phyloP scores from a whole-genome alignment of 2,888 invertebrate genomes.

The Acrobasis suavella region DNA sequence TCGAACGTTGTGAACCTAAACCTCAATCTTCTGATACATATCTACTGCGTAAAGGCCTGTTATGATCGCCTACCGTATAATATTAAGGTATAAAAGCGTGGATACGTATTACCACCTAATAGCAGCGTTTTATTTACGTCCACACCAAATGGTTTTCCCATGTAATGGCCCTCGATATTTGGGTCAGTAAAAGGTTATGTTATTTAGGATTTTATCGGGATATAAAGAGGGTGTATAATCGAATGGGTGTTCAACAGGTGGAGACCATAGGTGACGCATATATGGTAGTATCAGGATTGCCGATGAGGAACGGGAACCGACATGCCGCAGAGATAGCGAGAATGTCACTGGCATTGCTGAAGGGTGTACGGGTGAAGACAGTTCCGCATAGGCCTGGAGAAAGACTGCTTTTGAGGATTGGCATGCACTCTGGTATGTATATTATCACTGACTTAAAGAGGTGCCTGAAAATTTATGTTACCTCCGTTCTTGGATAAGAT shows the following conservation, averaged over 20 bases:
- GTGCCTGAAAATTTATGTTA: too few species aligned
- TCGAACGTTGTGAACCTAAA: too few species aligned
- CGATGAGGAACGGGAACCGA: constrained; percentile 93
- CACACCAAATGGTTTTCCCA: constrained; percentile 26
- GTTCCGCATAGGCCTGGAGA: constrained; percentile 96
- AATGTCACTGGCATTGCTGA: constrained; percentile 93
- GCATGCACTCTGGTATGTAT: constrained; percentile 90
- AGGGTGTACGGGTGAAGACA: constrained; percentile 92
- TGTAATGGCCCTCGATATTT: constrained; percentile 20
- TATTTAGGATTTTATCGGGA: constrained; percentile 6
- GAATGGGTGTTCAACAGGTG: constrained; percentile 84
- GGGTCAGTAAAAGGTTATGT: constrained; percentile 15
- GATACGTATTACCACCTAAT: constrained; percentile 23
- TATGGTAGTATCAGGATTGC: constrained; percentile 95
- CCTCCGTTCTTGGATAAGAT: too few species aligned
- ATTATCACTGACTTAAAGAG: too few species aligned
- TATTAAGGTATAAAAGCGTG: constrained; percentile 23
- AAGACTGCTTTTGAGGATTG: constrained; percentile 94
- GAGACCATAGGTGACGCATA: constrained; percentile 94
- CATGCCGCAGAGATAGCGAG: constrained; percentile 97
- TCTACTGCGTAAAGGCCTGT: constrained; percentile 3
- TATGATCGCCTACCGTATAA: constrained; percentile 23
- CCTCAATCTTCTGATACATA: background rate
- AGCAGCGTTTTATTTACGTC: constrained; percentile 26
- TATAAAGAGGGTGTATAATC: constrained; percentile 4